Percentiles rank a stretch among this genome's conserved stretches.
Conservation (phyloP, 2,888 invertebrate species). For the Hirtodrosophila duncani region DNA sequence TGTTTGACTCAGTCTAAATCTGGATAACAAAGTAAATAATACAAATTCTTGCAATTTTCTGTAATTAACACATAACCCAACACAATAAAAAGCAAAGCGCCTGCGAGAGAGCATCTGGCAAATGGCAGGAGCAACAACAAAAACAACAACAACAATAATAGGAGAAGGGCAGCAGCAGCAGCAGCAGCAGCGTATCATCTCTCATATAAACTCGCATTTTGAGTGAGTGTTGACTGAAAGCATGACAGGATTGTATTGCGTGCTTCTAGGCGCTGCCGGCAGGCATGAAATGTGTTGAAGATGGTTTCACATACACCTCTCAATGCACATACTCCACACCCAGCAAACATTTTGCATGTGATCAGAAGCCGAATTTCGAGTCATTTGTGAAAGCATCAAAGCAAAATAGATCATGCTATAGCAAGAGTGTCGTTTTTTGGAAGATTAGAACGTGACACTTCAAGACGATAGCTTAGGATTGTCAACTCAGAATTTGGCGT, state of each 20-base stretch:
- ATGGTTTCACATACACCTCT: too few relatives aligned
- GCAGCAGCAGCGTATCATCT: constrained; percentile 3
- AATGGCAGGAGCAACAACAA: constrained; percentile 17
- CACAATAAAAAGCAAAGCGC: constrained; percentile 16
- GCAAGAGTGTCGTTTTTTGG: constrained; percentile 6
- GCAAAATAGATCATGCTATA: constrained; percentile 18
- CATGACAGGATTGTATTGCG: constrained; percentile 64
- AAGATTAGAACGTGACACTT: too few relatives aligned
- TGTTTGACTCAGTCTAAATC: constrained; percentile 46
- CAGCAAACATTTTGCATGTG: too few relatives aligned
- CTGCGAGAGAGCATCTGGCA: constrained; percentile 44
- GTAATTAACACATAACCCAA: constrained; percentile 65
- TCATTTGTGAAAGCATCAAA: too few relatives aligned
- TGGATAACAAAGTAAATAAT: constrained; percentile 71
- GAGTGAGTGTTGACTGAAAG: constrained; percentile 48
- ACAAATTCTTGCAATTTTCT: constrained; percentile 72
- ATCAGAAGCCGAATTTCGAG: too few relatives aligned
- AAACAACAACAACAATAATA: neutral
- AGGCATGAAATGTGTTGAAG: too few relatives aligned
- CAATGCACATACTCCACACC: too few relatives aligned
- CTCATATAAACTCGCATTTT: constrained; percentile 24
- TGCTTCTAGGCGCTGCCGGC: constrained; percentile 29
- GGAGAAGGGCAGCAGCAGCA: constrained; percentile 8
- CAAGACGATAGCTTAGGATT: too few relatives aligned
- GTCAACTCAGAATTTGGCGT: too few relatives aligned